These are phyloP conservation scores for Meandrina meandrites DNA, from an alignment of 92 coral and sea anemone genomes.

Conservation along the genomic window DNA sequence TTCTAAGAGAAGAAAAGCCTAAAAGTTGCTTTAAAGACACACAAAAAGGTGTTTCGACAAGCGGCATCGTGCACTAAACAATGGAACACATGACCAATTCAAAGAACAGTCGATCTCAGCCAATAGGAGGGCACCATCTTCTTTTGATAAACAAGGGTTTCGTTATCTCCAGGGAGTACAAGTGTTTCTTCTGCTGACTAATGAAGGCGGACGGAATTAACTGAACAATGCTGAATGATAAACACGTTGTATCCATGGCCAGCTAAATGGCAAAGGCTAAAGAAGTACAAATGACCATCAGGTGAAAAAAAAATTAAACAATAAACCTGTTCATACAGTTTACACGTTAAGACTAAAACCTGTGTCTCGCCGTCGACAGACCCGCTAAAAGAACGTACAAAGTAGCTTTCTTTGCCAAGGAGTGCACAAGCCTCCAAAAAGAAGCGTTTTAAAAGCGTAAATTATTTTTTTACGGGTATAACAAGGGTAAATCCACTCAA, in stretches of 20 bases:
- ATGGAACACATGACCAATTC: conserved; percentile 49
- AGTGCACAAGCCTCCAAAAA: neutral
- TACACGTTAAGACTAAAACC: neutral
- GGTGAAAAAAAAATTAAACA: conserved; percentile 23
- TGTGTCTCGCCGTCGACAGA: neutral
- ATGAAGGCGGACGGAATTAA: conserved; percentile 35
- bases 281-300: conserved; percentile 40
- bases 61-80: conserved; percentile 40
- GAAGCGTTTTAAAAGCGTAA: neutral
- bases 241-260: conserved; percentile 49
- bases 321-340: conserved; percentile 32
- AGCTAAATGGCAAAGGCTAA: conserved; percentile 37
- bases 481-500: neutral
- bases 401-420: neutral
- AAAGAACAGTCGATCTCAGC: conserved; percentile 34
- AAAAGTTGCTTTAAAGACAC: conserved; percentile 11
- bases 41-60: conserved; percentile 35
- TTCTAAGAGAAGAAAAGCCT: conserved; percentile 23
- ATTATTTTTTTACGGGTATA: neutral
- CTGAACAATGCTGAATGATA: conserved; percentile 24
- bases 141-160: conserved; percentile 24
- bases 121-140: conserved; percentile 27
- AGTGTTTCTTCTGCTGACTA: conserved; percentile 25
- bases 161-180: conserved; percentile 56
- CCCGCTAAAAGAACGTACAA: neutral